Percentiles rank a stretch among this genome's conserved stretches.
phyloP scores from a whole-genome alignment of 2,113 vertebrate genomes.

The Stegastes partitus region DNA sequence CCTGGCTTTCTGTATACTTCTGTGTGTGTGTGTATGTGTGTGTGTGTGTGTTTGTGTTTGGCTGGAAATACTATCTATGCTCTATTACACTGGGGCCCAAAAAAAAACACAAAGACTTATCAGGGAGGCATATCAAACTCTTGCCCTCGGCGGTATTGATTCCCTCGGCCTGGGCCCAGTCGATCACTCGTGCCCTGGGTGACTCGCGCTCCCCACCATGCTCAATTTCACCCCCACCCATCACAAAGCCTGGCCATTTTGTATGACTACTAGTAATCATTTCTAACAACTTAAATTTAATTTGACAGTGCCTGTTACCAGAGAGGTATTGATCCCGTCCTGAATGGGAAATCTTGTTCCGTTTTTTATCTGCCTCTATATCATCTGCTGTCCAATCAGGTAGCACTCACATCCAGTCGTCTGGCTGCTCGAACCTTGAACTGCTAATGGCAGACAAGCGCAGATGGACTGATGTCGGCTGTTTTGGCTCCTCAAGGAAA shows the following conservation, averaged over 20 bases:
- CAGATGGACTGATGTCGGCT: conserved; percentile 73
- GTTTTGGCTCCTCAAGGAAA: conserved; percentile 59
- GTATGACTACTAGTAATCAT: conserved; percentile 80
- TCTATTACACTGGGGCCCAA: conserved; percentile 60
- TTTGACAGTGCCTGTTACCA: conserved; percentile 80
- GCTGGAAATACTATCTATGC: conserved; percentile 67
- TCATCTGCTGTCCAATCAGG: conserved; percentile 72
- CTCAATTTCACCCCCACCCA: conserved; percentile 71
- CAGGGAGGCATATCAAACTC: conserved; percentile 79
- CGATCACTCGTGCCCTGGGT: conserved; percentile 76
- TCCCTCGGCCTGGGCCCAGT: conserved; percentile 67
- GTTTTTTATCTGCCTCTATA: conserved; percentile 75
- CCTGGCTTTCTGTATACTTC: conserved; percentile 58
- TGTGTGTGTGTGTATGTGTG: conserved; percentile 23
- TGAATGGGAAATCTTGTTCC: conserved; percentile 69
- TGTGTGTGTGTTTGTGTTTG: conserved; percentile 28
- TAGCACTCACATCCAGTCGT: conserved; percentile 74
- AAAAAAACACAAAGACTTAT: conserved; percentile 76
- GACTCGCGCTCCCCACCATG: conserved; percentile 59
- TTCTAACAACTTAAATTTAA: conserved; percentile 84
- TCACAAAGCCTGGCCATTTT: conserved; percentile 76
- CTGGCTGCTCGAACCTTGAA: conserved; percentile 59
- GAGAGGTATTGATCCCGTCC: conserved; percentile 80
- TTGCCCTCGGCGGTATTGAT: conserved; percentile 79
- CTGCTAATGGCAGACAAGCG: conserved; percentile 69